Base-by-base conservation (phyloP, 2,113 vertebrate genomes). In the Vulpes vulpes region DNA sequence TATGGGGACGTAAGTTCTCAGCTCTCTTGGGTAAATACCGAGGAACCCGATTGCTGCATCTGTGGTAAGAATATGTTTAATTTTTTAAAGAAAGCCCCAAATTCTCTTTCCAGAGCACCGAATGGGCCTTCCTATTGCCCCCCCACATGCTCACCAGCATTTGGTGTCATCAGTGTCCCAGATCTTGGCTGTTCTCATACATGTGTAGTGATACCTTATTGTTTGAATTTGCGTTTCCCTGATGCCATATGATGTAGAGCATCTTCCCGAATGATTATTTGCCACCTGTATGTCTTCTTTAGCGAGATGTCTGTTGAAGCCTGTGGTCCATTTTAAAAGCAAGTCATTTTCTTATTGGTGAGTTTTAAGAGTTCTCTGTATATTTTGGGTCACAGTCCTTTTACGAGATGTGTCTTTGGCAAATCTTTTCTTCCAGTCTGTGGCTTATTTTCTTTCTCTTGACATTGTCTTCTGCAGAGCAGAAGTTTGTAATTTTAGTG, bases 21-120 rank as follows among this genome's bases (percentile, higher is more conserved):
- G 23, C 35, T 83, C 43, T 27, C 67, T 20, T 43, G 76, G 38
- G 30, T 17, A 43, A 73, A 87, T 22, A 62, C 60, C 76, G 59
- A 60, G 43, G 20, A 23, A 17, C 49, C 35, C 0, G 7, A 43
- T 11, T 16, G 9, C 19, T 10, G 10, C 35, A 4, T 65, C 5
- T 0, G 12, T 5, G 20, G 11, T 12, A 16, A n/a, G 55, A 51
- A 4, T 6, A 25, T 8, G 32, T 43, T 51, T 15, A 17, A 53
- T 65, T 73, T 74, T 59, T 59, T n/a, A 69, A 23, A 71, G 69
- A n/a, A 59, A 16, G n/a, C 30, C 0, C 69, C 35, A 32, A 22
- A 64, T 32, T 19, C 5, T 60, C 57, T 67, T 67, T 51, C 35
- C 14, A 16, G 32, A 38, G 19, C 22, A 1, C 6, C 4, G 43